phyloP scores from a whole-genome alignment of 2,797 vertebrate genomes.

The Epinephelus malabaricus region DNA sequence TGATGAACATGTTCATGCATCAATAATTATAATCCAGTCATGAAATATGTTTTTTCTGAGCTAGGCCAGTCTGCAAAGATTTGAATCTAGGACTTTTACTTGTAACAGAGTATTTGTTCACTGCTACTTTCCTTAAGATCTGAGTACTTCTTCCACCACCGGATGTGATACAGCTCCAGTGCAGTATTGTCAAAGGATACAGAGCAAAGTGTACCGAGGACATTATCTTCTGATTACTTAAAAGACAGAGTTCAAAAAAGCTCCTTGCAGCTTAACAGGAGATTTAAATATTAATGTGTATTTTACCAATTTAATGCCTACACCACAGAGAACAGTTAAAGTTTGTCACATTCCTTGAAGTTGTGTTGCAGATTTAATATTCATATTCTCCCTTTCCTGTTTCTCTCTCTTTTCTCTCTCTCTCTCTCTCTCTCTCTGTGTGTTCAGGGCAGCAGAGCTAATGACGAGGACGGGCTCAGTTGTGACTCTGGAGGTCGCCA shows the following conservation, averaged over 20 bases:
- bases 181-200: not conserved
- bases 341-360: conserved; percentile 20
- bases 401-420: not conserved
- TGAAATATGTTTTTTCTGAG: too few species aligned
- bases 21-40: too few species aligned
- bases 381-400: not conserved
- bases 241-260: not conserved
- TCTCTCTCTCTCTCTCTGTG: not conserved
- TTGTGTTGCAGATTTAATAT: not conserved
- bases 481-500: conserved; percentile 97
- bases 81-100: too few species aligned
- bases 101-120: too few species aligned
- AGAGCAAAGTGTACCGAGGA: not conserved
- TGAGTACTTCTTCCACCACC: not conserved
- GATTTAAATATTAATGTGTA: conserved; percentile 1
- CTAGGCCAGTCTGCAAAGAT: too few species aligned
- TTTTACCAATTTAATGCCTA: not conserved
- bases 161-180: not conserved
- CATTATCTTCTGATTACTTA: not conserved
- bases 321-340: not conserved
- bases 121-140: not conserved
- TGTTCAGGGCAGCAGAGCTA: conserved; percentile 94
- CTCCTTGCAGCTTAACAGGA: not conserved
- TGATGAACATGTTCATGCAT: too few species aligned
- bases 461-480: conserved; percentile 98